phyloP scores from a whole-genome alignment of 1,140 invertebrate species.

The Thaumatotibia leucotreta region DNA sequence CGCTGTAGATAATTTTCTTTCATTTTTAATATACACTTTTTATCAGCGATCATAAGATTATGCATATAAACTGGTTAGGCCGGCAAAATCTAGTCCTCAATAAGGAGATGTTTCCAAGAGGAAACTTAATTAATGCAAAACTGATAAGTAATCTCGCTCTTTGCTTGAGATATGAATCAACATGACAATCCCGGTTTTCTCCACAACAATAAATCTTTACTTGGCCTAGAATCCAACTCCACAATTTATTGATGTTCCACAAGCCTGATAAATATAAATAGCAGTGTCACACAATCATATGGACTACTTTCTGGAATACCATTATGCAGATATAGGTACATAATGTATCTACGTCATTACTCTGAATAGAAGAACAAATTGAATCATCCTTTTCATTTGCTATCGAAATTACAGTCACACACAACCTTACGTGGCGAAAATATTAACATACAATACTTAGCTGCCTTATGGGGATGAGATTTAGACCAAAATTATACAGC shows the following conservation, averaged over 20 bases:
- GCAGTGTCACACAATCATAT: background rate
- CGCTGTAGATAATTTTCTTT: background rate
- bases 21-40: background rate
- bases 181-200: background rate
- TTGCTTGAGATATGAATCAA: background rate
- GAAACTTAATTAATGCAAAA: background rate
- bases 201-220: constrained; percentile 1
- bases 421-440: background rate
- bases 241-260: background rate
- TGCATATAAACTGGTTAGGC: background rate
- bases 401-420: constrained; percentile 2
- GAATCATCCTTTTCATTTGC: background rate
- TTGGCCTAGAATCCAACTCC: constrained; percentile 2
- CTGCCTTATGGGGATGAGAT: background rate
- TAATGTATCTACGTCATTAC: background rate
- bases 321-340: background rate
- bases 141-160: background rate
- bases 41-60: background rate
- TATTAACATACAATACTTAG: constrained; percentile 11
- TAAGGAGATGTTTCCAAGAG: background rate
- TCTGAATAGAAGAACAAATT: background rate
- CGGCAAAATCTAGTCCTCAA: background rate
- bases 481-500: background rate
- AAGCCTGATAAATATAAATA: background rate
- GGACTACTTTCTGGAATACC: background rate